phyloP scores from a whole-genome alignment of 2,113 vertebrate genomes.

The Ictidomys tridecemlineatus region DNA sequence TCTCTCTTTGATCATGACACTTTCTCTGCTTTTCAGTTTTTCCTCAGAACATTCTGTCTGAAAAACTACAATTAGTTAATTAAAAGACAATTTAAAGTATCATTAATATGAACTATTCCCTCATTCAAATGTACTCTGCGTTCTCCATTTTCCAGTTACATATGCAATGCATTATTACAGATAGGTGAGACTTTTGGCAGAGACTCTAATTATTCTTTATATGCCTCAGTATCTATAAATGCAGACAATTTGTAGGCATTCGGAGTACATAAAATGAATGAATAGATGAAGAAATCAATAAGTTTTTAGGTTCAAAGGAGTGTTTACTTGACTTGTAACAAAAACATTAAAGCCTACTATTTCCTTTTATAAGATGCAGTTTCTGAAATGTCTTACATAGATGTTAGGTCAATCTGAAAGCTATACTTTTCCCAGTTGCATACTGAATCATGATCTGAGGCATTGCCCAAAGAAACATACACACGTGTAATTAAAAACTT shows the following conservation, averaged over 20 bases:
- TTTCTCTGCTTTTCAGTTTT: background rate
- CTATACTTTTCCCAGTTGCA: background rate
- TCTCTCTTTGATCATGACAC: background rate
- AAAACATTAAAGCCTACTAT: slow-evolving; percentile 27
- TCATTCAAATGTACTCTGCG: background rate
- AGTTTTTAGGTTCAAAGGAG: background rate
- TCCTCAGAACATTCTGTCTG: background rate
- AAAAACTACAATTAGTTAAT: background rate
- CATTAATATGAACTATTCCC: background rate
- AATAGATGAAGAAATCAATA: background rate
- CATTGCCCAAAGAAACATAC: background rate
- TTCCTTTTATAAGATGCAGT: background rate
- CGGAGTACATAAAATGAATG: background rate
- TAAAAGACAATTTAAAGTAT: background rate
- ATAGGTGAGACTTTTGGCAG: background rate
- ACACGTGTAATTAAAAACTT: background rate
- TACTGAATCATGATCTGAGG: background rate
- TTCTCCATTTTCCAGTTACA: background rate
- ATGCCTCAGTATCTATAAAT: background rate
- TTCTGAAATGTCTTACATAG: background rate
- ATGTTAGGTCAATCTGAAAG: background rate
- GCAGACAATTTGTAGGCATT: background rate
- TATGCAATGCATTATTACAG: background rate
- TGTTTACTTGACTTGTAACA: background rate
- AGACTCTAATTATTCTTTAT: background rate